phyloP scores from a whole-genome alignment of 2,113 vertebrate genomes.

The Morone saxatilis region DNA sequence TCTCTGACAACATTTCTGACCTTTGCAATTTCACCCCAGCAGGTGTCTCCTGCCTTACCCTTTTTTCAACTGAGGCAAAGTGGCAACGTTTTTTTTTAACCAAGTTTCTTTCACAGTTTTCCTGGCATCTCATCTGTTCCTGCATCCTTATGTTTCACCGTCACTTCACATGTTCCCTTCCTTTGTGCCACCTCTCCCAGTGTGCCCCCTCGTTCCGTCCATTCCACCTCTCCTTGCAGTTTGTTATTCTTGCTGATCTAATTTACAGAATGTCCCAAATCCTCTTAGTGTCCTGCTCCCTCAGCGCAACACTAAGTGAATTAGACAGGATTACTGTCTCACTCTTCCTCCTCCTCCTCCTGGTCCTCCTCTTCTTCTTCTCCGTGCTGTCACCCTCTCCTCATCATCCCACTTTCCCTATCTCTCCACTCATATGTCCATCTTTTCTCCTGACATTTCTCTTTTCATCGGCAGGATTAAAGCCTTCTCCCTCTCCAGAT shows the following conservation, averaged over 20 bases:
- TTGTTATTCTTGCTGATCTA: constrained; percentile 90
- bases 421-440: constrained; percentile 55
- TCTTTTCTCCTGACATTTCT: constrained; percentile 64
- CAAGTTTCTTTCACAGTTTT: background rate
- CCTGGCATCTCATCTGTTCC: too few relatives aligned
- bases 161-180: background rate
- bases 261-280: constrained; percentile 90
- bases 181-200: constrained; percentile 46
- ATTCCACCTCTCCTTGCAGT: constrained; percentile 73
- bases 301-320: constrained; percentile 89
- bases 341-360: constrained; percentile 66
- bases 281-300: constrained; percentile 87
- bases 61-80: background rate
- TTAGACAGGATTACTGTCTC: constrained; percentile 87
- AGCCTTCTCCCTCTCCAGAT: constrained; percentile 63
- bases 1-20: background rate
- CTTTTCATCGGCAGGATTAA: constrained; percentile 77
- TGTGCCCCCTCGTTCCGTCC: constrained; percentile 44
- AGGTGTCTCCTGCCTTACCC: background rate
- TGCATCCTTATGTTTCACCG: background rate
- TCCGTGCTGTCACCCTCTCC: constrained; percentile 57
- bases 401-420: constrained; percentile 34
- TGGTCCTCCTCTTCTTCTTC: constrained; percentile 46
- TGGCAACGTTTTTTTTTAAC: too few relatives aligned
- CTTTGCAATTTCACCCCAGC: background rate